Conservation (phyloP, 2,888 invertebrate species). For the Aphodius sticticus region DNA sequence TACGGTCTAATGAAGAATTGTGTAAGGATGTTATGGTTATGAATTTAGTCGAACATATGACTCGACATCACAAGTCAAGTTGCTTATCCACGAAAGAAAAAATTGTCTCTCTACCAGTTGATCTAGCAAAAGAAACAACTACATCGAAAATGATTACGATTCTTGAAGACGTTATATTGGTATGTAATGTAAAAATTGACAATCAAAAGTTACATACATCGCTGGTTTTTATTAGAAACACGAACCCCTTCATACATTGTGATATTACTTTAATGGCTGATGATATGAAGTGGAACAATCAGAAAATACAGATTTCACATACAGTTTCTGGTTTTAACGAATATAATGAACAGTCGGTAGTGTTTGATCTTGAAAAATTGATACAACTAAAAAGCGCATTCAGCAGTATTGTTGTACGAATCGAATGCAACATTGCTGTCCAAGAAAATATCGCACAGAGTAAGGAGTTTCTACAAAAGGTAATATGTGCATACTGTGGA, state of each 20-base stretch:
- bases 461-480: neutral
- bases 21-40: neutral
- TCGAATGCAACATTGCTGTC: neutral
- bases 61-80: neutral
- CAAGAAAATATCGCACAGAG: neutral
- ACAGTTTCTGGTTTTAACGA: neutral
- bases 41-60: neutral
- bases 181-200: neutral
- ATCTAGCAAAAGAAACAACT: neutral
- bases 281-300: neutral
- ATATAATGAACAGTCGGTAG: neutral
- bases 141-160: neutral
- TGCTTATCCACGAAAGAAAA: neutral
- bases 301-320: neutral
- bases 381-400: neutral
- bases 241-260: neutral
- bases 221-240: neutral
- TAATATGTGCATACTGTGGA: neutral
- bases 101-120: neutral
- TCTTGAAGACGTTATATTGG: neutral
- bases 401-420: neutral
- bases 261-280: neutral
- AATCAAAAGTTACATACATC: neutral
- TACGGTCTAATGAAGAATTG: neutral
- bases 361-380: neutral